Evolutionary conservation across 2,113 vertebrate species (phyloP), one percentile per base, ranked within the genome.

Genomic region (Phalacrocorax brasilianus): DNA sequence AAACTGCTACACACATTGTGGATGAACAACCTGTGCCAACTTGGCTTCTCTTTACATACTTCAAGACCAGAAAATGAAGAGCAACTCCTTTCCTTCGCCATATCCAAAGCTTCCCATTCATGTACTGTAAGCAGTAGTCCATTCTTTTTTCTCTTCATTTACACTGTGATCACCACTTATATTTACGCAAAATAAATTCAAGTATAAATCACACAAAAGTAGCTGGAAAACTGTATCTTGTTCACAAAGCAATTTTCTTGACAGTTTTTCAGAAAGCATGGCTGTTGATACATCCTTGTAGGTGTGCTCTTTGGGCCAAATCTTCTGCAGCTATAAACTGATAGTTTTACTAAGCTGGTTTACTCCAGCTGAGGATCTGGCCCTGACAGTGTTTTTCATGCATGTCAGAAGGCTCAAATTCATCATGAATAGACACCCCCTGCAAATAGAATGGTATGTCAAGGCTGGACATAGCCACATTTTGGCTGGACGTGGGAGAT

Each of bases 401-500:
- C 61, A 74, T 88, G 67, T 94, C 87, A 94, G 79, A 94, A 94
- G 78, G 88, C 67, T 95, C 81, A 91, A 91, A 91, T 93, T 95
- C 74, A 76, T 94, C 65, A 61, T 35, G 79, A 94, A 94, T 82
- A 93, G 93, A 89, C 77, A 89, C 21, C 50, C 74, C 66, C 88
- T 94, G 90, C 93, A 96, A 97, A 97, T 96, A 96, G 94, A 96
- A 95, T 87, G 95, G 95, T 77, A 96, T 92, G 85, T 84, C 93
- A 96, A 91, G 95, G 93, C 84, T 95, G 82, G 80, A 72, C 77
- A 84, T 21, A 89, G 62, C 44, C 72, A 67, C 52, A 67, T 78
- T 77, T 75, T 79, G 84, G 82, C 94, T 94, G 89, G 88, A 93
- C 15, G 2, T 91, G 78, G 75, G 91, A 97, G 97, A 97, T 96